Percentiles rank a stretch among this genome's conserved stretches.
phyloP scores from a whole-genome alignment of 2,113 vertebrate species.

The Podilymbus podiceps region DNA sequence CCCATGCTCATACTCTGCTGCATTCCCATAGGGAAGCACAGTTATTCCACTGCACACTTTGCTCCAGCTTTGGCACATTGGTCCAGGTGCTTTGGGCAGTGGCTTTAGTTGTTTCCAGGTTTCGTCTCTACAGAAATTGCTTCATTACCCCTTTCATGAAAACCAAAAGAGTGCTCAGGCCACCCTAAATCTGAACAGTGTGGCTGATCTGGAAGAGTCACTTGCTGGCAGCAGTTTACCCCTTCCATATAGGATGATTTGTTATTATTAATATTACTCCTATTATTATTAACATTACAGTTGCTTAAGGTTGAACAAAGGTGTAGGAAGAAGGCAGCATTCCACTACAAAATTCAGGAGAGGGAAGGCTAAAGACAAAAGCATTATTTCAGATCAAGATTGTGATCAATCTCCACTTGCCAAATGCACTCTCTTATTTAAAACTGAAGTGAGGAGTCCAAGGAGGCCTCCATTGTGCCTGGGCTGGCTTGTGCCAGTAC shows the following conservation, averaged over 20 bases:
- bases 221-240: not conserved
- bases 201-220: not conserved
- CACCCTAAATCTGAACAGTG: not conserved
- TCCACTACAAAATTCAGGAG: not conserved
- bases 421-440: not conserved
- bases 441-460: not conserved
- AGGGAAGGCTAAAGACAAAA: not conserved
- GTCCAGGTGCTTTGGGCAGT: not conserved
- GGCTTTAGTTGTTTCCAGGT: not conserved
- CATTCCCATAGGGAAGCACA: not conserved
- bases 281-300: not conserved
- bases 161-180: not conserved
- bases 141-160: not conserved
- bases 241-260: not conserved
- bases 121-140: not conserved
- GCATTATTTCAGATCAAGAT: not conserved
- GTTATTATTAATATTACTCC: no score
- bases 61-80: not conserved
- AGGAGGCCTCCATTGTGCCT: not conserved
- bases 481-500: not conserved
- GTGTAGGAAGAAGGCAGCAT: not conserved
- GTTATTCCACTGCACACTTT: not conserved
- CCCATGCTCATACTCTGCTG: not conserved
- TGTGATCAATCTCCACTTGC: not conserved
- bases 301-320: not conserved